Base-by-base conservation (phyloP, 2,797 vertebrate genomes). In the Cossypha caffra region DNA sequence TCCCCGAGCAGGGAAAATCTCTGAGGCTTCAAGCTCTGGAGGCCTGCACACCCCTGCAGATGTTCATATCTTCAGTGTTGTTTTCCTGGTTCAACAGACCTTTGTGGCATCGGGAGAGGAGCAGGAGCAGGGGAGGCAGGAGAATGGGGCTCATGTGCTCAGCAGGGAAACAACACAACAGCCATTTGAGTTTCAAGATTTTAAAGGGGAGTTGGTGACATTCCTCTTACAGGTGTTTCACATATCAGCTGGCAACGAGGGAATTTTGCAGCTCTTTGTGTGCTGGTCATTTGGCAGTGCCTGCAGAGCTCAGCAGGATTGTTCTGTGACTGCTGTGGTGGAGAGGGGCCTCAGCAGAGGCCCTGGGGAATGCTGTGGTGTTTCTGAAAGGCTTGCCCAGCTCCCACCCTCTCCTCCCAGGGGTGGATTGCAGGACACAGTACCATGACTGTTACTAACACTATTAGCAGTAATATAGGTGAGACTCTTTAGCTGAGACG, bases 291-390 rank as follows among this genome's bases (percentile, higher is more conserved):
- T 59, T 1, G 5, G n/a, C 16, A 59, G 40, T 10, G 71, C 35
- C n/a, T 55, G 48, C 23, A 67, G 57, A 67, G 19, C 57, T 83
- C 28, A 25, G 23, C 9, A 52, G 9, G n/a, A 18, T 16, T 0
- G 1, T 67, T 29, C 11, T 52, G 11, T 25, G 1, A 0, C 31
- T 67, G 85, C 47, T 79, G 2, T 23, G 42, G 23, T 17, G 42
- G 28, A 23, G 51, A 72, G 7, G 19, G n/a, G 23, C 37, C 37
- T 59, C 23, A 59, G 87, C 48, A 23, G 17, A 15, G 59, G 24
- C 4, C 1, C 13, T 78, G 80, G 35, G 52, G 24, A 45, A 5
- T 0, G 0, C 42, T 14, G 0, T 0, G 3, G 11, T 55, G 29
- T 8, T 40, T 45, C 31, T 54, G 55, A 73, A 78, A 42, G 62